Conservation (phyloP, 2,888 invertebrate species). For the Frankliniella intonsa region DNA sequence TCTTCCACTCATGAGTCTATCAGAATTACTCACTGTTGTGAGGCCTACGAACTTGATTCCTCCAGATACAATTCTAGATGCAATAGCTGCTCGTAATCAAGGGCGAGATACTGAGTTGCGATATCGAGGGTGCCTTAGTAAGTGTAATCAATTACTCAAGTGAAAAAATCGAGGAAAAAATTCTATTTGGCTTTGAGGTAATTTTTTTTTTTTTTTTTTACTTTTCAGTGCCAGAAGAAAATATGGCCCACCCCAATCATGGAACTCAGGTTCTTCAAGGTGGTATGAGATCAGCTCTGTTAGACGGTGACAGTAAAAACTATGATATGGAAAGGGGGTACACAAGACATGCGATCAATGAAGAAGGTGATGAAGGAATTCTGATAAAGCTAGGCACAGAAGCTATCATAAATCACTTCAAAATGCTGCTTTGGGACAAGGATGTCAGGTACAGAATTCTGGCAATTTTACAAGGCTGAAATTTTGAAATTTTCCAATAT, state of each 20-base stretch:
- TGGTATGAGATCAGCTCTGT: constrained; percentile 79
- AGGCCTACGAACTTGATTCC: constrained; percentile 81
- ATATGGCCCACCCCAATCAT: constrained; percentile 76
- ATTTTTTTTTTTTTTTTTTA: constrained; percentile 28
- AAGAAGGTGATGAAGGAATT: constrained; percentile 70
- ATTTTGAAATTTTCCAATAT: not conserved
- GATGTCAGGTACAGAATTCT: constrained; percentile 62
- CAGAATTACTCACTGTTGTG: constrained; percentile 83
- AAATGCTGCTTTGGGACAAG: constrained; percentile 89
- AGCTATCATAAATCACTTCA: constrained; percentile 89
- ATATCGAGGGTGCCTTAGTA: constrained; percentile 77
- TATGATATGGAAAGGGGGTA: constrained; percentile 92
- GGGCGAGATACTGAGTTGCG: constrained; percentile 71
- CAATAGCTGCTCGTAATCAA: constrained; percentile 81
- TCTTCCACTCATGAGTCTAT: constrained; percentile 80
- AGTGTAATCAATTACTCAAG: constrained; percentile 41
- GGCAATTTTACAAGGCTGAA: not conserved
- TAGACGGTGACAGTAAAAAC: constrained; percentile 81
- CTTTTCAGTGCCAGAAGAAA: constrained; percentile 75
- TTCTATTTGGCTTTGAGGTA: constrained; percentile 26
- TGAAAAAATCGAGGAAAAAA: not conserved
- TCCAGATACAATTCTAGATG: constrained; percentile 88
- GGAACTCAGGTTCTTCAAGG: constrained; percentile 85
- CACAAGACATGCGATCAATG: constrained; percentile 77
- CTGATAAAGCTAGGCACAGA: constrained; percentile 75